These are phyloP conservation scores for Anaspis maculata DNA, from an alignment of 2,888 invertebrate genomes.

Conservation along the genomic window DNA sequence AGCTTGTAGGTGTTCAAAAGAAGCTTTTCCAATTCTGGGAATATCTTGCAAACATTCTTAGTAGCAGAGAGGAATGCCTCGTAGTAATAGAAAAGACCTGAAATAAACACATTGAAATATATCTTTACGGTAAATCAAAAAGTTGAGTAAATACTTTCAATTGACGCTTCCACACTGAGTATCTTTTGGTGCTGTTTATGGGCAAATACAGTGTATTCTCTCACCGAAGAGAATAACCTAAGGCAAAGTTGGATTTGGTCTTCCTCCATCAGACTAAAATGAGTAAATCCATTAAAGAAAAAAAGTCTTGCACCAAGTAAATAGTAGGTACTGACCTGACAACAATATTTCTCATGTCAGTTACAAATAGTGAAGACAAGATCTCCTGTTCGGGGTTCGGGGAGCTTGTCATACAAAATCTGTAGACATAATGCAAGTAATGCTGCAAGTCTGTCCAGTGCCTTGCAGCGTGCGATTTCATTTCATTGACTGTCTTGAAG, in stretches of 20 bases:
- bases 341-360: constrained; percentile 31
- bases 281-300: constrained; percentile 3
- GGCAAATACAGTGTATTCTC: constrained; percentile 57
- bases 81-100: constrained; percentile 55
- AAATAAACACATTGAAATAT: constrained; percentile 13
- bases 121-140: background rate
- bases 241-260: constrained; percentile 49
- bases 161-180: constrained; percentile 39
- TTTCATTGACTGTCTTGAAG: constrained; percentile 26
- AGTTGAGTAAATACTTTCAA: constrained; percentile 32
- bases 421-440: constrained; percentile 35
- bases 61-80: constrained; percentile 54
- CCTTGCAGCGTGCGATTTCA: constrained; percentile 24
- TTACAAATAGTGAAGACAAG: constrained; percentile 29
- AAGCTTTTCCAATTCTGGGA: constrained; percentile 52
- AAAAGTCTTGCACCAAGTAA: too few relatives aligned
- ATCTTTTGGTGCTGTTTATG: constrained; percentile 37
- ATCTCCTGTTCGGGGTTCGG: constrained; percentile 29
- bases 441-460: constrained; percentile 36
- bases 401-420: constrained; percentile 31
- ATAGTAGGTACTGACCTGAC: constrained; percentile 26
- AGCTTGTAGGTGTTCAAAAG: constrained; percentile 55
- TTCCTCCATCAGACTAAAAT: constrained; percentile 32
- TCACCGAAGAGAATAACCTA: constrained; percentile 53
- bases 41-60: constrained; percentile 48